Percentiles rank a stretch among this genome's conserved stretches.
phyloP scores from a whole-genome alignment of 2,113 vertebrate genomes.

The Crotalus viridis region DNA sequence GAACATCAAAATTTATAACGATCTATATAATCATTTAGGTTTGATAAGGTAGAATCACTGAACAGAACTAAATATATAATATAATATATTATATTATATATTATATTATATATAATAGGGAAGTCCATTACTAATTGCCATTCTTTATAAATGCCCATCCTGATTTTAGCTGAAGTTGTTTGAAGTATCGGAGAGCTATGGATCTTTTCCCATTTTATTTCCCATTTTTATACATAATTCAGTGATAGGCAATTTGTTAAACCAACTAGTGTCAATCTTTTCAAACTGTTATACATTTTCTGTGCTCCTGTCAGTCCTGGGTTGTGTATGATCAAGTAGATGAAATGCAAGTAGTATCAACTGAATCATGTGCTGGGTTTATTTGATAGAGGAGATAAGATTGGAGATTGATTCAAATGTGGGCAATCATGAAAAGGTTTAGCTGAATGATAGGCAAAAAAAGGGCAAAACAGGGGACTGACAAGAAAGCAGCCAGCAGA shows the following conservation, averaged over 20 bases:
- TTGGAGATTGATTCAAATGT: background rate
- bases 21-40: constrained; percentile 23
- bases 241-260: background rate
- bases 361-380: background rate
- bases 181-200: background rate
- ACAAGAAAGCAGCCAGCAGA: background rate
- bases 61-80: constrained; percentile 15
- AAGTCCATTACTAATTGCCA: background rate
- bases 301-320: background rate
- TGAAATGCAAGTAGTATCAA: background rate
- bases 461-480: background rate
- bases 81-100: too few species aligned
- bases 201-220: background rate
- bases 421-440: background rate
- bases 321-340: background rate
- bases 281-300: background rate
- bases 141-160: background rate
- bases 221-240: background rate
- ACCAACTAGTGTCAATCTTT: background rate
- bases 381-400: background rate
- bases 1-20: background rate
- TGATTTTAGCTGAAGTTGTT: constrained; percentile 1
- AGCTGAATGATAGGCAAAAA: background rate
- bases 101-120: too few species aligned
- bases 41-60: background rate